Conservation (phyloP, 1,140 invertebrate species). For the Eubasilissa regina region DNA sequence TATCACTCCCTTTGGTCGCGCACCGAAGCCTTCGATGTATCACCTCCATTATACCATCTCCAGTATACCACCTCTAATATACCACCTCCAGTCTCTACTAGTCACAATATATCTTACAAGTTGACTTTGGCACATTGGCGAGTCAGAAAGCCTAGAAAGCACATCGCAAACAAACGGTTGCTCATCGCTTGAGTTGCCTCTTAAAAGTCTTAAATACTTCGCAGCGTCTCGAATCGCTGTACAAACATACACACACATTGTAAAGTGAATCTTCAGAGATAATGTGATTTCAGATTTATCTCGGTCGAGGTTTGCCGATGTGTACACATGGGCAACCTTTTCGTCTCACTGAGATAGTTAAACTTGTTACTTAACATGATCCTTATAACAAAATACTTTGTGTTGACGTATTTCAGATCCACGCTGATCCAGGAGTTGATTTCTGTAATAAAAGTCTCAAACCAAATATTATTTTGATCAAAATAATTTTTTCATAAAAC, state of each 20-base stretch:
- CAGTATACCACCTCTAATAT: too few relatives aligned
- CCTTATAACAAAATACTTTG: too few relatives aligned
- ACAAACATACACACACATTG: neutral
- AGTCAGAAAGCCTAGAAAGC: slow-evolving; percentile 2
- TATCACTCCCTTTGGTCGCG: slow-evolving; percentile 12
- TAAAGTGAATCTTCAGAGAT: slow-evolving; percentile 9
- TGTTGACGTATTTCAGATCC: too few relatives aligned
- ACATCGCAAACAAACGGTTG: slow-evolving; percentile 14
- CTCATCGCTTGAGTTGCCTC: neutral
- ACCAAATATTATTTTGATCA: too few relatives aligned
- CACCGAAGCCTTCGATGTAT: slow-evolving; percentile 4
- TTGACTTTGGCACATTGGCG: slow-evolving; percentile 16
- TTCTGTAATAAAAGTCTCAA: too few relatives aligned
- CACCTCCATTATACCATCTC: neutral
- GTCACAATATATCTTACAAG: slow-evolving; percentile 10
- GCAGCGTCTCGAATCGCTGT: neutral
- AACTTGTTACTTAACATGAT: too few relatives aligned
- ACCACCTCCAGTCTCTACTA: neutral
- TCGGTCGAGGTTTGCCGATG: neutral
- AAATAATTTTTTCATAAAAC: too few relatives aligned
- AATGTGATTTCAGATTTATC: neutral
- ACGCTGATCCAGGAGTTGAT: too few relatives aligned
- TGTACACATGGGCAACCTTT: too few relatives aligned
- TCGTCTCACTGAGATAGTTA: too few relatives aligned
- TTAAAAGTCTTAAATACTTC: neutral